A percentile compares a stretch with the other conserved stretches of the same genome.
These are phyloP conservation scores for Pomacea canaliculata DNA, from an alignment of 2,888 invertebrate species.

Conservation along the genomic window DNA sequence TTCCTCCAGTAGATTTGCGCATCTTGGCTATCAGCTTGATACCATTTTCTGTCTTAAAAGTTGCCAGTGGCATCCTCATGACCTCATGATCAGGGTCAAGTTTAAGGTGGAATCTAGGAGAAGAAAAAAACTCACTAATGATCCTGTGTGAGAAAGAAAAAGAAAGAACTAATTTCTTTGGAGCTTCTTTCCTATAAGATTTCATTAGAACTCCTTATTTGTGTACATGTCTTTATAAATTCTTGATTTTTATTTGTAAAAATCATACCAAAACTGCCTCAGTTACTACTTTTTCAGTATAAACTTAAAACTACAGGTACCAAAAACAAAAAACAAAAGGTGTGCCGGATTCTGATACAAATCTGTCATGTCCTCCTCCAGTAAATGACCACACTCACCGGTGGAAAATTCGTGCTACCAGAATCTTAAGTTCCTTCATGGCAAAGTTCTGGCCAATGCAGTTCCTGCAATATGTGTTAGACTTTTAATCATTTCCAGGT, in stretches of 20 bases:
- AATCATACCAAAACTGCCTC: too few species aligned
- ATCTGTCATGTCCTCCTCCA: too few species aligned
- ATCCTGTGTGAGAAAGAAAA: neutral
- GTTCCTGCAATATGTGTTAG: slow-evolving; percentile 39
- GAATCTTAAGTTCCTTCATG: slow-evolving; percentile 61
- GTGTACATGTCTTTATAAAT: too few species aligned
- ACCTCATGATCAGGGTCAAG: slow-evolving; percentile 39
- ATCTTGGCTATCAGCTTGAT: slow-evolving; percentile 31
- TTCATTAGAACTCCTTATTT: too few species aligned
- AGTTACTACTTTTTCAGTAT: too few species aligned
- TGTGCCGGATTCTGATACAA: too few species aligned
- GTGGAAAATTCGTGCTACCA: slow-evolving; percentile 45
- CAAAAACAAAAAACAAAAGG: too few species aligned
- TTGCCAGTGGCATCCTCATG: slow-evolving; percentile 36
- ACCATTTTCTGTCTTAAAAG: slow-evolving; percentile 51
- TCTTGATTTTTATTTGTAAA: too few species aligned
- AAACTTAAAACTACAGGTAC: too few species aligned
- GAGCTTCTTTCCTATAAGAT: too few species aligned
- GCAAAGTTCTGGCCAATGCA: slow-evolving; percentile 65
- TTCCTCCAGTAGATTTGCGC: neutral
- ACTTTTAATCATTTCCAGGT: too few species aligned
- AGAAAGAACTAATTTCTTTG: neutral
- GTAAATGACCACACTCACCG: slow-evolving; percentile 30
- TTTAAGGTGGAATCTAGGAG: slow-evolving; percentile 42
- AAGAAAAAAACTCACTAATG: neutral